Conservation (phyloP, 2,797 vertebrate genomes). For the Acipenser ruthenus region DNA sequence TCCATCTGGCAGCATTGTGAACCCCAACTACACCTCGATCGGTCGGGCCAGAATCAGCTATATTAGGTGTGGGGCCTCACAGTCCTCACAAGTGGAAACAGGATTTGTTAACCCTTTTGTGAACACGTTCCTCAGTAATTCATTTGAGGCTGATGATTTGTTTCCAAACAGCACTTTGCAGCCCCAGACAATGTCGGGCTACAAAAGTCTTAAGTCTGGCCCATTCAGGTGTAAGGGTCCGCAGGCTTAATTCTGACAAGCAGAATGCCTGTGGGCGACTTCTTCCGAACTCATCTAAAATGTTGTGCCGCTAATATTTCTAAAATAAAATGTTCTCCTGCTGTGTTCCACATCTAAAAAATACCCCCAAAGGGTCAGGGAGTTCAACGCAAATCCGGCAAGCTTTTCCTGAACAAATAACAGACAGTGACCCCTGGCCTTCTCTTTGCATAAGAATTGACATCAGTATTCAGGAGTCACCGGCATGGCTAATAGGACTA, state of each 20-base stretch:
- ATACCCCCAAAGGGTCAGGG: constrained; percentile 52
- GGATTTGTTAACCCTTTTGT: too few relatives aligned
- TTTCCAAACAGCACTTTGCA: neutral
- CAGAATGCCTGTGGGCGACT: neutral
- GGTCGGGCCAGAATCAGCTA: too few relatives aligned
- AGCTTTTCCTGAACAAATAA: constrained; percentile 73
- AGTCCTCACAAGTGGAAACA: too few relatives aligned
- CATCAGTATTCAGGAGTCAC: constrained; percentile 48
- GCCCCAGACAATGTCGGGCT: neutral
- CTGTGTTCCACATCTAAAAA: constrained; percentile 44
- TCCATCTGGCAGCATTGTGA: too few relatives aligned
- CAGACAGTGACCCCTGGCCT: constrained; percentile 68
- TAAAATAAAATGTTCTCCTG: constrained; percentile 37
- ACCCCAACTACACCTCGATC: too few relatives aligned
- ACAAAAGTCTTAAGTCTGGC: neutral
- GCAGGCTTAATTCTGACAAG: neutral
- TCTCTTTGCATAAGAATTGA: constrained; percentile 73
- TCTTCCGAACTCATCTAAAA: neutral
- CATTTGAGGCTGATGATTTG: neutral
- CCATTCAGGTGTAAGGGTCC: neutral
- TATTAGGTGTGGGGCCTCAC: too few relatives aligned
- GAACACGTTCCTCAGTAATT: neutral
- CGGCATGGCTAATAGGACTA: constrained; percentile 40
- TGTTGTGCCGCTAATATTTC: constrained; percentile 19
- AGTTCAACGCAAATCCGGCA: constrained; percentile 56